Conservation (phyloP, 1,140 invertebrate genomes). For the Caerostris extrusa region DNA sequence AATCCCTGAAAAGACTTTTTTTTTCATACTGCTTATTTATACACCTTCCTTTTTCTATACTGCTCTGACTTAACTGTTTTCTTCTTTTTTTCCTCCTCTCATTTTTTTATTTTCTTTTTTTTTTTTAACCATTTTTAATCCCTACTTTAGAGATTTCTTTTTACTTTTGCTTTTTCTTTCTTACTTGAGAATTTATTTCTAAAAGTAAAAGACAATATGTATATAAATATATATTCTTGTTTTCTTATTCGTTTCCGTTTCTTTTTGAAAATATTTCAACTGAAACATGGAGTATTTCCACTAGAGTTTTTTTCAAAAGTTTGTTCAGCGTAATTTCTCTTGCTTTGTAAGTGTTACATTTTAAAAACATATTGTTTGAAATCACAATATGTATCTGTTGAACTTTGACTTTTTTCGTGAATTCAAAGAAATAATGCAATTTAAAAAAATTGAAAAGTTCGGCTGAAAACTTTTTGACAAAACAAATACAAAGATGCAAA, state of each 20-base stretch:
- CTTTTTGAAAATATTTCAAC: constrained; percentile 31
- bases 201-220: not conserved
- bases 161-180: not conserved
- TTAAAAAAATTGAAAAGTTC: too few relatives aligned
- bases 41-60: constrained; percentile 12
- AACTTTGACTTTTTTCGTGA: too few relatives aligned
- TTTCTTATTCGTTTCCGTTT: constrained; percentile 34
- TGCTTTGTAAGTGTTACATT: too few relatives aligned
- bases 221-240: too few relatives aligned
- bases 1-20: constrained; percentile 8
- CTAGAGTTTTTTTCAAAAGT: not conserved
- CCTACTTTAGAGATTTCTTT: constrained; percentile 42
- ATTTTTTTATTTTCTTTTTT: not conserved
- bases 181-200: not conserved
- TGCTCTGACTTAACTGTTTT: constrained; percentile 23
- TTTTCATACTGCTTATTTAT: constrained; percentile 41
- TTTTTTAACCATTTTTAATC: constrained; percentile 56
- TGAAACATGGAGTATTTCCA: not conserved
- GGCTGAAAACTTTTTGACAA: too few relatives aligned
- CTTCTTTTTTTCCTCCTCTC: not conserved
- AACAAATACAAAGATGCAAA: too few relatives aligned
- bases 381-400: too few relatives aligned
- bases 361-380: too few relatives aligned
- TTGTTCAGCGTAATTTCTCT: too few relatives aligned
- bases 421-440: too few relatives aligned